A percentile compares a stretch with the other conserved stretches of the same genome.
Conservation (phyloP, 2,888 invertebrate species). For the Megastigmus dorsalis region DNA sequence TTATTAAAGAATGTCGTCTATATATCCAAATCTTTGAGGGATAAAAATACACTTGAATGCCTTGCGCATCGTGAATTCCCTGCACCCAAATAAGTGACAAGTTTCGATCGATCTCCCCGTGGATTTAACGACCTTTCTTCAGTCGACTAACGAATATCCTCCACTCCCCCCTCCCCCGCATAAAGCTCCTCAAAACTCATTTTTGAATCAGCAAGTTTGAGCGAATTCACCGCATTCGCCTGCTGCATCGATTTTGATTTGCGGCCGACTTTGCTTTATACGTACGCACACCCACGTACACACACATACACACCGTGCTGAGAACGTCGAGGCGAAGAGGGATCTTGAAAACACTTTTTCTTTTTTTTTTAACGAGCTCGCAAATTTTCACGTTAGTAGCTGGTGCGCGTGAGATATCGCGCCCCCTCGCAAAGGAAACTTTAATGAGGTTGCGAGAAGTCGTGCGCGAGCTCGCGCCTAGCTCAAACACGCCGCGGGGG, state of each 20-base stretch:
- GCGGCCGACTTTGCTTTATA: not conserved
- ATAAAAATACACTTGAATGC: no score
- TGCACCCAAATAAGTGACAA: no score
- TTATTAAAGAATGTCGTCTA: no score
- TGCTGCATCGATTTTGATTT: constrained; percentile 4
- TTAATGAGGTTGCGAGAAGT: constrained; percentile 43
- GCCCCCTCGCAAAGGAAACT: constrained; percentile 16
- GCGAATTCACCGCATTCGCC: not conserved
- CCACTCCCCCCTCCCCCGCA: no score
- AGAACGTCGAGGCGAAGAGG: not conserved
- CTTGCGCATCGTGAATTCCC: no score
- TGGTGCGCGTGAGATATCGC: constrained; percentile 13
- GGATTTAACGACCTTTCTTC: no score
- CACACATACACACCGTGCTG: not conserved
- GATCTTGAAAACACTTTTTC: not conserved
- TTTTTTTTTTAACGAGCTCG: constrained; percentile 8
- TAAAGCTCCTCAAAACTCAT: no score
- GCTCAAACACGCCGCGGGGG: constrained; percentile 5
- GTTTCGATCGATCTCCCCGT: no score
- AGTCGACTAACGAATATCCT: no score
- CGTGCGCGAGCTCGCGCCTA: not conserved
- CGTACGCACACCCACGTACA: not conserved
- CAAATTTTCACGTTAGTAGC: constrained; percentile 11
- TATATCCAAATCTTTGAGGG: no score
- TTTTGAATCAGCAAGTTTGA: no score